Base-by-base conservation (phyloP, 2,797 vertebrate species). In the Rhyacichthys aspro region DNA sequence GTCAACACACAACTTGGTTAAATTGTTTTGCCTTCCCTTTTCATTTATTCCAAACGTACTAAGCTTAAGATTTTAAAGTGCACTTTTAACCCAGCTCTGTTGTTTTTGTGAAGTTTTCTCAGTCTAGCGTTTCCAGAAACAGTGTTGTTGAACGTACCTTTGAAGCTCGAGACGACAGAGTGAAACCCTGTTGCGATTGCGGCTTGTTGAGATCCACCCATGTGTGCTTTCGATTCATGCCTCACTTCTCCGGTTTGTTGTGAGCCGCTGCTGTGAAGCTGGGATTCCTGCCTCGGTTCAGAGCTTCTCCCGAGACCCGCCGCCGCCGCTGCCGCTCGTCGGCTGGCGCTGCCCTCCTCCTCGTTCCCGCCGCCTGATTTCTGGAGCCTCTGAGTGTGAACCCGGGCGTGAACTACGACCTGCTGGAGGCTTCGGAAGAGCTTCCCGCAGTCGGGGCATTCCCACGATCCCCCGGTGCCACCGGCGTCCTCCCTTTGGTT, bases 391-490 rank as follows among this genome's bases (percentile, higher is more conserved):
- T 92, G 91, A 54, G 80, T 72, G 50, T 93, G 93, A 63, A 94
- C 91, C 0, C 91, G 90, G 48, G 91, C 90, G 3, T 94, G 93
- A 9, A 88, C 90, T 57, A 93, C 92, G 61, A 92, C 91, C 81
- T 94, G 93, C 79, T 94, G 93, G 62, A 94, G 85, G 68, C 88
- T 92, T 59, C 91, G 86, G 70, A 94, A 93, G 9, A 92, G 81
- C 75, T 93, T 93, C 33, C 91, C 90, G 4, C 94, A 94, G 71
- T 94, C 93, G 0, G 93, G 90, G 67, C 94, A 95, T 84, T 94
- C 93, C 86, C 92, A 94, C 0, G 93, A 88, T 2, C 89, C 85
- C 37, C 83, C 85, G 1, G 65, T 55, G 28, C 70, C 79, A 50
- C 80, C 81, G 0, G 83, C 45, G 12, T 90, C 91, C 0, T 90